Evolutionary conservation across 2,797 vertebrate genomes (phyloP).

Genomic region (Thalassophryne amazonica): DNA sequence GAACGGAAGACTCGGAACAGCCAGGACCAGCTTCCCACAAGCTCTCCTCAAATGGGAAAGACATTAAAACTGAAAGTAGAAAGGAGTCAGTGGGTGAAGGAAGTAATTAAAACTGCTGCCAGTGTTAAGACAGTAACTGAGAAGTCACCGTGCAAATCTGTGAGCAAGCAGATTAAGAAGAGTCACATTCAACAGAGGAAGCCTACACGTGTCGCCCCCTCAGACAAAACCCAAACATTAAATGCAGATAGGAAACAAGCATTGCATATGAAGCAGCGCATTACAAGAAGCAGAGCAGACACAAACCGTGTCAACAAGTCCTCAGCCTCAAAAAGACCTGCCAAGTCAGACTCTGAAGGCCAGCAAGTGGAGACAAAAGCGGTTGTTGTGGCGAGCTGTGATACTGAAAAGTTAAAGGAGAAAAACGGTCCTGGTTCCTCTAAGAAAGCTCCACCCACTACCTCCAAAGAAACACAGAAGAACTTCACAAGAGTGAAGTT

Average conservation of each 20-base stretch:
- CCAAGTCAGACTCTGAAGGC: neutral
- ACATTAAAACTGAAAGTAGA: neutral
- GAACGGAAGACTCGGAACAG: neutral
- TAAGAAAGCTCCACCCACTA: neutral
- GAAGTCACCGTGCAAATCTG: neutral
- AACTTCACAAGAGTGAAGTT: neutral
- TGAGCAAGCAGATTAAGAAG: neutral
- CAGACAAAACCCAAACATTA: neutral
- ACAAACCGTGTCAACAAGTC: neutral
- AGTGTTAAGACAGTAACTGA: neutral
- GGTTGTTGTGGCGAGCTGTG: neutral
- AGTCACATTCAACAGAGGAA: neutral
- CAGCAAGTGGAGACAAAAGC: neutral
- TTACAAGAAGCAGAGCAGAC: neutral
- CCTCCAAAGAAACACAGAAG: neutral
- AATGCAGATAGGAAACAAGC: constrained; percentile 3
- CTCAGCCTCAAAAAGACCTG: neutral
- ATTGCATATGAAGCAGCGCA: constrained; percentile 4
- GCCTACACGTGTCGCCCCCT: neutral
- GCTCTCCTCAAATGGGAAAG: neutral
- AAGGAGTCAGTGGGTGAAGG: neutral
- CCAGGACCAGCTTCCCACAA: neutral
- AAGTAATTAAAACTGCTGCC: neutral
- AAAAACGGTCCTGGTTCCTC: neutral
- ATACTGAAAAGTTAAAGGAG: neutral